Evolutionary conservation across 2,797 vertebrate species (phyloP).

Genomic region (Emydoidea blandingii): DNA sequence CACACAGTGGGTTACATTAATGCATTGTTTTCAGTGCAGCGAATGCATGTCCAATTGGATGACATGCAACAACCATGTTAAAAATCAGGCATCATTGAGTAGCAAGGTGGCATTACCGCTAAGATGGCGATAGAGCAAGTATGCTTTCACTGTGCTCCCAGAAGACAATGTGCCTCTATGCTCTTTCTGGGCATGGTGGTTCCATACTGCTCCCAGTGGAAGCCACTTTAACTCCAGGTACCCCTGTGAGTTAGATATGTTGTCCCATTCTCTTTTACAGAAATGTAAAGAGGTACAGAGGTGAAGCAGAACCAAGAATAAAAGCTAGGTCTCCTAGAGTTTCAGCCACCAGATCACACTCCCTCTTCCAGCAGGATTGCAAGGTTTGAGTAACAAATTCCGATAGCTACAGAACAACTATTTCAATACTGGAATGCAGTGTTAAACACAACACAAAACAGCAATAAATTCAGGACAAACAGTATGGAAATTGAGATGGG

Average conservation of each 20-base stretch:
- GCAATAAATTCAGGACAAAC: conserved; percentile 26
- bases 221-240: not conserved
- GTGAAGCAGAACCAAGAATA: not conserved
- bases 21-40: not conserved
- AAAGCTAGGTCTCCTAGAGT: not conserved
- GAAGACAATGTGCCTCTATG: not conserved
- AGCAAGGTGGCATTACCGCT: not conserved
- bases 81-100: not conserved
- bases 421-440: conserved; percentile 52
- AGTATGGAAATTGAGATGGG: not conserved
- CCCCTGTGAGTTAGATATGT: not conserved
- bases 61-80: not conserved
- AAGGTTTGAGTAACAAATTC: not conserved
- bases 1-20: not conserved
- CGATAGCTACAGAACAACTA: not conserved
- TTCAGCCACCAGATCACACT: no score
- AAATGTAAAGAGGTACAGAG: not conserved
- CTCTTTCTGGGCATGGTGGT: not conserved
- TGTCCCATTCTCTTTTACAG: not conserved
- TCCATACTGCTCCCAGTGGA: not conserved
- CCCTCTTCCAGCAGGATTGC: not conserved
- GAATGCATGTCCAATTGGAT: not conserved
- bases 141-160: not conserved
- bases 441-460: conserved; percentile 55
- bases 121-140: not conserved